Conservation (phyloP, 2,888 invertebrate genomes). For the Morpho helenor region DNA sequence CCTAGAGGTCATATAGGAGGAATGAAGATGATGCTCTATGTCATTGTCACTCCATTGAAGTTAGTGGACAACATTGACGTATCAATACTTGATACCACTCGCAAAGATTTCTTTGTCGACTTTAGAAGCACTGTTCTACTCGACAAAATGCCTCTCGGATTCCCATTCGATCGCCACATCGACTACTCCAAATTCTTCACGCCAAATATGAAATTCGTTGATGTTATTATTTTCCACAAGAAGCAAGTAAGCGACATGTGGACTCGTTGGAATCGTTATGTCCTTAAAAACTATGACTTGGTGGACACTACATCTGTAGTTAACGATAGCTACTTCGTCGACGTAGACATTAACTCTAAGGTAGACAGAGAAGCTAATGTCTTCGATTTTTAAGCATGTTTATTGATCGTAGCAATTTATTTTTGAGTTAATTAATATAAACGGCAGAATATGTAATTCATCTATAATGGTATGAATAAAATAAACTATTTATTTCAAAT, state of each 20-base stretch:
- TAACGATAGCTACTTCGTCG: conserved; percentile 45
- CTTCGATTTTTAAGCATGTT: conserved; percentile 26
- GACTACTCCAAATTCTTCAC: conserved; percentile 79
- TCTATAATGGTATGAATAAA: conserved; percentile 15
- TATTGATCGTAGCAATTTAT: background rate
- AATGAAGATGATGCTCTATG: conserved; percentile 81
- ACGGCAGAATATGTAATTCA: background rate
- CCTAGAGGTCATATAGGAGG: conserved; percentile 85
- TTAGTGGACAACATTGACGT: conserved; percentile 59
- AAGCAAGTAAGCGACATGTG: conserved; percentile 67
- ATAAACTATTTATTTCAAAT: conserved; percentile 7
- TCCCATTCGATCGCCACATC: conserved; percentile 85
- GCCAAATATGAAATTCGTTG: conserved; percentile 83
- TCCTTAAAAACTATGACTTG: conserved; percentile 56
- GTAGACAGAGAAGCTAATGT: conserved; percentile 29
- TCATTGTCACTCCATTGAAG: conserved; percentile 79
- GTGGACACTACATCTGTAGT: conserved; percentile 45
- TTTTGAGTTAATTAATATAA: background rate
- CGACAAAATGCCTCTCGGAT: conserved; percentile 84
- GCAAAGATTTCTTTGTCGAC: conserved; percentile 61
- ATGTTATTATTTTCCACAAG: conserved; percentile 82
- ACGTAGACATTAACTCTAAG: conserved; percentile 44
- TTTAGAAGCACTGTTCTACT: conserved; percentile 64
- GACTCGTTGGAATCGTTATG: conserved; percentile 59
- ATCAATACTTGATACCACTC: conserved; percentile 58